phyloP scores from a whole-genome alignment of 2,797 vertebrate species.

The Furcifer pardalis region DNA sequence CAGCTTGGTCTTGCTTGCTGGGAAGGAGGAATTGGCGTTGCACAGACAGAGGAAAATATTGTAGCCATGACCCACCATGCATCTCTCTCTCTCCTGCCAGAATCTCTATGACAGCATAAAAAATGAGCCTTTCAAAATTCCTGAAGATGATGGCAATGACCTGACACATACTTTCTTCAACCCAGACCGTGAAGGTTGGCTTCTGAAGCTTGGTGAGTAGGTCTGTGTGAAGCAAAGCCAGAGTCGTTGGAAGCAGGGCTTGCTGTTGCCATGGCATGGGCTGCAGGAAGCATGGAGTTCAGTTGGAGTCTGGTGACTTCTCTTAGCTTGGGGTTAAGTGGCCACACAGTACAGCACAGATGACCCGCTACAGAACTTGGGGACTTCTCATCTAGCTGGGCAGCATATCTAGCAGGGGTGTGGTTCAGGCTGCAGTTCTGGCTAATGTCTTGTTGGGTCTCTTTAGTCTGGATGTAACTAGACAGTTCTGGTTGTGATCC shows the following conservation, averaged over 20 bases:
- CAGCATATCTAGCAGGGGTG: not conserved
- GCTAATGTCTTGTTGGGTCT: not conserved
- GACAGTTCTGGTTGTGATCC: not conserved
- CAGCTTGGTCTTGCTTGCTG: too few relatives aligned
- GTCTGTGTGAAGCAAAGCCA: not conserved
- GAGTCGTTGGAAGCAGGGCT: not conserved
- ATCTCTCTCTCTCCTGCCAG: constrained; percentile 67
- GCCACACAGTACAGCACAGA: not conserved
- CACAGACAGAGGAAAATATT: not conserved
- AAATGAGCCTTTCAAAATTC: constrained; percentile 97
- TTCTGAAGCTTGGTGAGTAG: constrained; percentile 92
- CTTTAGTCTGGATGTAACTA: not conserved
- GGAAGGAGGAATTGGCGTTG: not conserved
- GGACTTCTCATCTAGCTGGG: not conserved
- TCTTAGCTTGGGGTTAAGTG: constrained; percentile 26
- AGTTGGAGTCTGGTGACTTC: not conserved
- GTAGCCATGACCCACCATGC: not conserved
- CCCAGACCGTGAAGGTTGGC: constrained; percentile 94
- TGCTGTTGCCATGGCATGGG: not conserved
- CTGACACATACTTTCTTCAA: constrained; percentile 98
- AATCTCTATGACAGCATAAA: constrained; percentile 97
- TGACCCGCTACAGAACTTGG: not conserved
- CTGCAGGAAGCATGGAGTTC: constrained; percentile 15
- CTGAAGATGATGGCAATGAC: constrained; percentile 94
- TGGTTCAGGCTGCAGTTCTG: not conserved